Conservation (phyloP, 2,888 invertebrate genomes). For the Mongoloraphidia duomilia region DNA sequence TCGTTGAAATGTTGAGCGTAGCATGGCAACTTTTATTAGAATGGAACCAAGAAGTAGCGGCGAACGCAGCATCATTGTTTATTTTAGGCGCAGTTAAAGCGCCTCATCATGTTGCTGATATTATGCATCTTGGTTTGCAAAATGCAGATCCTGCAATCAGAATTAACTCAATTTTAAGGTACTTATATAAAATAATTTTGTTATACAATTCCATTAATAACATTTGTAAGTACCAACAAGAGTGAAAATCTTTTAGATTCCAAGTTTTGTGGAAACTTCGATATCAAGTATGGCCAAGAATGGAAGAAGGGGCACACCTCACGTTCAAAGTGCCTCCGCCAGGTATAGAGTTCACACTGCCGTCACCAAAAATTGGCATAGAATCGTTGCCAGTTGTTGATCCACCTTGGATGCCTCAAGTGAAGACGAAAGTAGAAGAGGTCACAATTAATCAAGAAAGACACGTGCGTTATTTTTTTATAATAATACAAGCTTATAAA, state of each 20-base stretch:
- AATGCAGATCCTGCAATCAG: conserved; percentile 70
- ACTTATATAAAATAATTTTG: conserved; percentile 5
- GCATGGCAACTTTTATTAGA: conserved; percentile 94
- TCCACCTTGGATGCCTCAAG: conserved; percentile 97
- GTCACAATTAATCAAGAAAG: conserved; percentile 96
- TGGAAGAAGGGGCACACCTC: conserved; percentile 95
- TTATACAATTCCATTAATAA: too few relatives aligned
- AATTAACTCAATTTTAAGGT: conserved; percentile 68
- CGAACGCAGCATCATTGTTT: conserved; percentile 77
- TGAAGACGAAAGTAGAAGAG: conserved; percentile 97
- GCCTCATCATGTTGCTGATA: conserved; percentile 74
- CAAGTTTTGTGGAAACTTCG: conserved; percentile 93
- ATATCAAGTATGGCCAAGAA: conserved; percentile 97
- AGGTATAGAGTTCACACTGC: conserved; percentile 96
- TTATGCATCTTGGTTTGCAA: conserved; percentile 79
- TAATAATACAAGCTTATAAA: neutral
- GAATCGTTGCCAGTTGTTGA: conserved; percentile 90
- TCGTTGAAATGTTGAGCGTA: conserved; percentile 75
- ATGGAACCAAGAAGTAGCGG: conserved; percentile 74
- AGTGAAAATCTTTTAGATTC: conserved; percentile 39
- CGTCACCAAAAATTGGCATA: conserved; percentile 96
- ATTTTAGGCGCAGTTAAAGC: conserved; percentile 87
- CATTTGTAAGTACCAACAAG: too few relatives aligned
- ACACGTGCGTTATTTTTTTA: conserved; percentile 47
- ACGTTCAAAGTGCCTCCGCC: conserved; percentile 98